Percentiles rank a stretch among this genome's conserved stretches.
These are phyloP conservation scores for Zaprionus inermis DNA, from an alignment of 1,140 invertebrate genomes.

Conservation along the genomic window DNA sequence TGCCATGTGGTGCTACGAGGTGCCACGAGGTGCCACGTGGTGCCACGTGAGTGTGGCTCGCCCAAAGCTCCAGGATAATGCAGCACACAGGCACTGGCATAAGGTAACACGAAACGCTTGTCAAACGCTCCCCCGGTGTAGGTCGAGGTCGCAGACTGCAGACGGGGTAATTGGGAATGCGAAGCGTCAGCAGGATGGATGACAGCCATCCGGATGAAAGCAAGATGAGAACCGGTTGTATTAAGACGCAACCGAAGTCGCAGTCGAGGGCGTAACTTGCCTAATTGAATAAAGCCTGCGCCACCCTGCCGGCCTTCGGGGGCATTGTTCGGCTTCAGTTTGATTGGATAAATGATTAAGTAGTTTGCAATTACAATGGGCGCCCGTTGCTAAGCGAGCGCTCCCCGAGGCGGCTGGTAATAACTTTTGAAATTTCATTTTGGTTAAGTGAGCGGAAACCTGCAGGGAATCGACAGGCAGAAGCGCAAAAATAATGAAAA, in stretches of 20 bases:
- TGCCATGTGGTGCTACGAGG: conserved; percentile 6
- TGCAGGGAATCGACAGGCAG: neutral
- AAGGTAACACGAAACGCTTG: conserved; percentile 65
- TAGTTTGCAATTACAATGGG: conserved; percentile 39
- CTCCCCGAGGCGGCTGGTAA: conserved; percentile 4
- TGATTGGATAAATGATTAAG: conserved; percentile 68
- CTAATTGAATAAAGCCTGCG: conserved; percentile 58
- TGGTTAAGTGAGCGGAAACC: conserved; percentile 37
- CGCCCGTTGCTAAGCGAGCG: conserved; percentile 1
- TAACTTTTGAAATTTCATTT: conserved; percentile 24
- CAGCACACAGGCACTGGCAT: conserved; percentile 55
- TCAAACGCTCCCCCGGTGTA: conserved; percentile 61
- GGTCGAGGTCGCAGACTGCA: conserved; percentile 30
- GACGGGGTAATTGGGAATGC: conserved; percentile 27
- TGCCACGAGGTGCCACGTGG: conserved; percentile 4
- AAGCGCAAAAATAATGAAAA: neutral
- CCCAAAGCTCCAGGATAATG: conserved; percentile 70
- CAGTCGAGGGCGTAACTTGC: conserved; percentile 49
- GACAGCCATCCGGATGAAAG: neutral
- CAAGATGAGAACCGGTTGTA: conserved; percentile 42
- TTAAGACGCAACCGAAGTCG: conserved; percentile 44
- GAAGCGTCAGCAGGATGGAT: conserved; percentile 11
- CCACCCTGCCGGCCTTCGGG: neutral
- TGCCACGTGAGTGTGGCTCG: conserved; percentile 54
- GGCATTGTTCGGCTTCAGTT: conserved; percentile 34